Base-by-base conservation (phyloP, 2,888 invertebrate species). In the Hemithea aestivaria region DNA sequence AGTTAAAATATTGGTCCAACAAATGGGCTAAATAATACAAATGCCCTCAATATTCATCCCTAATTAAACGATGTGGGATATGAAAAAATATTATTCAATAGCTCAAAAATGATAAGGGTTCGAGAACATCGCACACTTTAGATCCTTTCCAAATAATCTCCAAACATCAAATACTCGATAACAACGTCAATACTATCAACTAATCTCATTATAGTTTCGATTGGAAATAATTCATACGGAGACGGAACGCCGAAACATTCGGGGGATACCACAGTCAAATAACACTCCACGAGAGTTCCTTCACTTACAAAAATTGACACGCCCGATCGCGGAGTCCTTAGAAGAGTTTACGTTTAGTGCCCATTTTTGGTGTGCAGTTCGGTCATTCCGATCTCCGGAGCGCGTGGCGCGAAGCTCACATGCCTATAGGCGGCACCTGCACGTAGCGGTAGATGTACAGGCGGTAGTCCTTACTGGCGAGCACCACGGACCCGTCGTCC, bases 381-480 rank as follows among this genome's bases (percentile, higher is more conserved):
- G 58, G 82, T 83, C 77, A 82, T 70, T 82, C 74, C 62, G 78
- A 79, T 74, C 80, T 78, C 74, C 76, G 77, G 68, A 76, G 73
- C 69, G 74, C 65, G 59, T 67, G 61, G 47, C 80, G 81, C 50
- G 66, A 58, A 65, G 66, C 73, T 87, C 85, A 94, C 90, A 93
- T 91, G 71, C 93, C 93, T 72, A 95, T 93, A 48, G 96, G 95
- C 70, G 96, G 95, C 70, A 96, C 94, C 88, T 96, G 96, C 66
- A 97, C 95, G 89, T 99, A 99, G 81, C 98, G 96, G 89, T 99
- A 99, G 81, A 99, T 97, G 90, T 99, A 99, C 53, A 99, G 93
- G 48, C 99, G 94, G 85, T 99, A 99, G 81, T 99, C 99, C 89
- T 99, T 99, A 90, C 98, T 98, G 56, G 99, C 99, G 63, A 99